Evolutionary conservation across 2,888 invertebrate genomes (phyloP).

Genomic region (Chalcosyrphus nemorum): DNA sequence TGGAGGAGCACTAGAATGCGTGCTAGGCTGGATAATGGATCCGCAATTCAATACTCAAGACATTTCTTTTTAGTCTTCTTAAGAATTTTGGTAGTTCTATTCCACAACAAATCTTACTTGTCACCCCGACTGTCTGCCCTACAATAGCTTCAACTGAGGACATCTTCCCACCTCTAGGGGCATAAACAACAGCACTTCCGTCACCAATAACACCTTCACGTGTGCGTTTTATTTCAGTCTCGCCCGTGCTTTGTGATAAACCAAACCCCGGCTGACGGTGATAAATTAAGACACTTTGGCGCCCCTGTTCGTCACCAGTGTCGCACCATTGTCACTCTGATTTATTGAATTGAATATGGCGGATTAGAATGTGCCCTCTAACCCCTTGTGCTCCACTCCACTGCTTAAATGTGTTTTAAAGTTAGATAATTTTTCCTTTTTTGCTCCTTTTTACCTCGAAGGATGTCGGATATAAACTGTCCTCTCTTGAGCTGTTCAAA

Average conservation of each 20-base stretch:
- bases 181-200: constrained; percentile 21
- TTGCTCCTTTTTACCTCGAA: neutral
- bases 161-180: neutral
- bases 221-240: constrained; percentile 12
- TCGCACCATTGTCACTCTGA: constrained; percentile 46
- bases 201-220: constrained; percentile 29
- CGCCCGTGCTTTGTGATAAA: constrained; percentile 9
- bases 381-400: constrained; percentile 3
- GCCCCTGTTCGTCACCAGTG: constrained; percentile 38
- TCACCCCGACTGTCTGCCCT: neutral
- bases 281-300: constrained; percentile 58
- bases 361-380: too few relatives aligned
- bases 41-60: too few relatives aligned
- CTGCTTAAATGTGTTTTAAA: too few relatives aligned
- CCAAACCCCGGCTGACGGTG: constrained; percentile 45
- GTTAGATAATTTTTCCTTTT: too few relatives aligned
- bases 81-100: too few relatives aligned
- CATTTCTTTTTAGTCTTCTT: too few relatives aligned
- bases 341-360: constrained; percentile 57
- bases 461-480: constrained; percentile 1
- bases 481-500: too few relatives aligned
- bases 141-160: neutral
- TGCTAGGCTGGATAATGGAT: too few relatives aligned
- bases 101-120: too few relatives aligned
- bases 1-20: too few relatives aligned